These are phyloP conservation scores for Macquaria ambigua DNA, from an alignment of 2,113 vertebrate species.

Conservation along the genomic window DNA sequence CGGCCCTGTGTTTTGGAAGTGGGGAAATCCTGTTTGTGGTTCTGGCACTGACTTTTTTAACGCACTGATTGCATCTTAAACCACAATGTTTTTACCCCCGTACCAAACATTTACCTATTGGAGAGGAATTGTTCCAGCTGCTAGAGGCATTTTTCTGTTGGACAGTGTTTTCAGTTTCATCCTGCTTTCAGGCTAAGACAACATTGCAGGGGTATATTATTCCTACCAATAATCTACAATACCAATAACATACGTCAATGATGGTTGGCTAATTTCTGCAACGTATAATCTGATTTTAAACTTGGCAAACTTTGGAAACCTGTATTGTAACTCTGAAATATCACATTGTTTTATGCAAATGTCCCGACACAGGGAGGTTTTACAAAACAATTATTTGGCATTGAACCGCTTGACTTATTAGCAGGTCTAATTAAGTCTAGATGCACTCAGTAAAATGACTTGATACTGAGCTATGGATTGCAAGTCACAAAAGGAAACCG, in stretches of 20 bases:
- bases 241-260: constrained; percentile 5
- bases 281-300: constrained; percentile 2
- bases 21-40: constrained; percentile 76
- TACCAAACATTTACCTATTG: constrained; percentile 69
- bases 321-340: constrained; percentile 12
- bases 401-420: constrained; percentile 41
- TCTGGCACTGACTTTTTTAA: constrained; percentile 49
- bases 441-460: constrained; percentile 45
- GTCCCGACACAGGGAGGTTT: constrained; percentile 27
- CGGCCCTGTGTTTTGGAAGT: constrained; percentile 56
- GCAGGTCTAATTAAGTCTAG: constrained; percentile 55
- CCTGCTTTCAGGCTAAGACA: background rate
- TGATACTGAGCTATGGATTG: constrained; percentile 41
- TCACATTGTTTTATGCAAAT: constrained; percentile 52
- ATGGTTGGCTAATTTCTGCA: background rate
- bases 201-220: background rate
- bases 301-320: constrained; percentile 4
- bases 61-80: constrained; percentile 57
- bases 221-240: background rate
- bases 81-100: constrained; percentile 47
- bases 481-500: constrained; percentile 44
- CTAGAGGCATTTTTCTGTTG: constrained; percentile 15
- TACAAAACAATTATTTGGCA: constrained; percentile 48
- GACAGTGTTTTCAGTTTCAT: background rate
- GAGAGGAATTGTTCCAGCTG: constrained; percentile 2